Base-by-base conservation (phyloP, 2,797 vertebrate genomes). In the Enteromius paludinosus region DNA sequence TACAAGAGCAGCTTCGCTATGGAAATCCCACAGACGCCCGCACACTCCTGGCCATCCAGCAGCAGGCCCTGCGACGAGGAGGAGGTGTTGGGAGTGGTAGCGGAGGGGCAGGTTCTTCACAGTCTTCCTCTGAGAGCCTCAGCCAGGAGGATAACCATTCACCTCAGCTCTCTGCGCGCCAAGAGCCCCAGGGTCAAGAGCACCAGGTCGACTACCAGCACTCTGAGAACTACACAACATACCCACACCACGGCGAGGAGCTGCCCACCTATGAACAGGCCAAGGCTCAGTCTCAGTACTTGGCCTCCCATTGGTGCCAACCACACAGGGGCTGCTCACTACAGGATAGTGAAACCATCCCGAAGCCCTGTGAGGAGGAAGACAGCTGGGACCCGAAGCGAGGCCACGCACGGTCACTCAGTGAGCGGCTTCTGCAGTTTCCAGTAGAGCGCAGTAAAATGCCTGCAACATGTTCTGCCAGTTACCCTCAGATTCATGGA, bases 101-200 rank as follows among this genome's bases (percentile, higher is more conserved):
- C 0, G 96, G 95, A 18, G 94, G 93, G 84, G 93, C 92, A 83
- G 90, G 95, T 75, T 97, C 96, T 86, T 95, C 97, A 2, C 94
- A 94, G 20, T 96, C 96, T 30, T 98, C 98, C 52, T 81, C 96
- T 83, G 98, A 98, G 88, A 97, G 97, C 86, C 95, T 97, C 45
- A 95, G 93, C 23, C 95, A 96, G 0, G 98, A 99, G 82, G 98
- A 99, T 56, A 89, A 90, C 84, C 93, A 93, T 30, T 95, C 94
- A 88, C 96, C 96, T 33, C 97, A 97, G 93, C 96, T 98, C n/a
- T 97, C 97, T 41, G 95, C 96, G 0, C 94, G 97, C 72, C 98
- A 99, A 92, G 98, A 99, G 91, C 98, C 98, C 5, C 98, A 99
- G 91, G 98, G 98, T 82, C 98, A 99, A 91, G 98, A 99, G 92